Conservation (phyloP, 1,140 invertebrate species). For the Penaeus chinensis region DNA sequence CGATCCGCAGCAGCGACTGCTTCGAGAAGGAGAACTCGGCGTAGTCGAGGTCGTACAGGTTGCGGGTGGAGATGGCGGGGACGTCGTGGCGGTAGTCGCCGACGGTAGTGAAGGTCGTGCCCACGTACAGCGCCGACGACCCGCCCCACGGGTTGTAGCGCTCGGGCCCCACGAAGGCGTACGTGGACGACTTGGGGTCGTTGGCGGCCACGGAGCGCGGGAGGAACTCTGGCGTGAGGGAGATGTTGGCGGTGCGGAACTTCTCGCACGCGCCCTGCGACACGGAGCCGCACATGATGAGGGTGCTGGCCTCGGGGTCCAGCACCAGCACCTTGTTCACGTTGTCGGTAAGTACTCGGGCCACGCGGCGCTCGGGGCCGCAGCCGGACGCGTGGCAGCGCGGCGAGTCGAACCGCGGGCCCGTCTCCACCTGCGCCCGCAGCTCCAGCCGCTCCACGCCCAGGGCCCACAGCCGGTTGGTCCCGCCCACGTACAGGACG, state of each 20-base stretch:
- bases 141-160: constrained; percentile 81
- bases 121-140: constrained; percentile 90
- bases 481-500: constrained; percentile 81
- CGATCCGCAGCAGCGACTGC: constrained; percentile 88
- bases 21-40: constrained; percentile 87
- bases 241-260: constrained; percentile 86
- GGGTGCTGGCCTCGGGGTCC: constrained; percentile 80
- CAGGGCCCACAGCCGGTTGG: constrained; percentile 86
- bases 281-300: constrained; percentile 90
- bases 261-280: constrained; percentile 89
- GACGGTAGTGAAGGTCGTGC: constrained; percentile 92
- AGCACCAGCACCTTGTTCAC: constrained; percentile 93
- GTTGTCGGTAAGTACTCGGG: constrained; percentile 81
- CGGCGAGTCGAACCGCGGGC: constrained; percentile 87
- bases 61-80: constrained; percentile 89
- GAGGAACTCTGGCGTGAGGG: constrained; percentile 79
- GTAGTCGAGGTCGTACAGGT: constrained; percentile 81
- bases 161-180: constrained; percentile 93
- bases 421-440: constrained; percentile 76
- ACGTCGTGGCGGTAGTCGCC: constrained; percentile 94
- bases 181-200: constrained; percentile 89
- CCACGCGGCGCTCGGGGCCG: constrained; percentile 72
- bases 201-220: constrained; percentile 70
- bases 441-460: constrained; percentile 78
- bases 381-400: constrained; percentile 89